Evolutionary conservation across 2,888 invertebrate species (phyloP), one percentile per base, ranked within the genome.

Genomic region (Epinotia nisella): DNA sequence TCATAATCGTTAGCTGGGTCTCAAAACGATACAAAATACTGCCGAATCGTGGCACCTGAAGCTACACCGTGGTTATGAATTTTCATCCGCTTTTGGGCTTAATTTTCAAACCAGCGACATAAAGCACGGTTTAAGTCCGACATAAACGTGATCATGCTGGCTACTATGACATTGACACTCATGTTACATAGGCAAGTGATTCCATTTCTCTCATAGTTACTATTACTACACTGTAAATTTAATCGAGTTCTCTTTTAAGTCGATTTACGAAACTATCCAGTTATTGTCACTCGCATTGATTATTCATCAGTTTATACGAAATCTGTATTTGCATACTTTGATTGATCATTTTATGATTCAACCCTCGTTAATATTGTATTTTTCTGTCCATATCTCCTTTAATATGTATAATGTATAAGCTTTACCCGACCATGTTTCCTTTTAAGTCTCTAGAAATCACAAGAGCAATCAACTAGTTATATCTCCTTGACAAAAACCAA

Each of bases 311-410:
- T 53, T 21, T 13, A 60, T 61, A 41, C 29, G 45, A 24, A 61
- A 61, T 53, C 61, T 62, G 35, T 41, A 70, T 61, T 45, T 70
- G 62, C 61, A 70, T 70, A 70, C 29, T 24, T 45, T 70, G 45
- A 62, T 70, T 55, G 55, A 55, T 49, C n/a, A 29, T 55, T 45
- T 35, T n/a, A 24, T 55, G 15, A 70, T 24, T 41, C 66, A n/a
- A 7, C 19, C 55, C 56, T 56, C 61, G 55, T 62, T 24, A 51
- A 70, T 70, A 55, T 70, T 62, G 17, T 15, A 56, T 62, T 56
- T 56, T 62, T 61, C 24, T 49, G 62, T 45, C 29, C 53, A 45
- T 41, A 70, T 60, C 21, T 39, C 11, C 39, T 45, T 45, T 41
- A 39, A 21, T 24, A 66, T 56, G 65, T 35, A 69, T 53, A 61